Evolutionary conservation across 2,888 invertebrate genomes (phyloP).

Genomic region (Augochlorella aurata): DNA sequence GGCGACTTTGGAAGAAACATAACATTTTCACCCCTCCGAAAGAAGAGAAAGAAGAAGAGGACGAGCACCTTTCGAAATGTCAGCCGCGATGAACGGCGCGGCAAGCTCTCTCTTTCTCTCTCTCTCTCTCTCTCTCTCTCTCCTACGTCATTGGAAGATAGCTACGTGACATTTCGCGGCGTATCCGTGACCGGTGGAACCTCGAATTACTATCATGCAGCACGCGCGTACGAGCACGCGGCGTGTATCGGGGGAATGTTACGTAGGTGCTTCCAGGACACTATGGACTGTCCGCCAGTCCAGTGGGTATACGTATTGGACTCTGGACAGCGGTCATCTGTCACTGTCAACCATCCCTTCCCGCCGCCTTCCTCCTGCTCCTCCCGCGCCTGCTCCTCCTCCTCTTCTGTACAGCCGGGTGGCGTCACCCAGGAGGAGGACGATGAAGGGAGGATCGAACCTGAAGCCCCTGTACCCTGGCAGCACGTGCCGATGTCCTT

Average conservation of each 20-base stretch:
- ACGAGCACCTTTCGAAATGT: conserved; percentile 58
- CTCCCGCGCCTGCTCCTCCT: conserved; percentile 55
- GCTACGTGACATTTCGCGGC: conserved; percentile 73
- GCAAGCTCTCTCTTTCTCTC: too few relatives aligned
- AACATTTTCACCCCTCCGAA: conserved; percentile 52
- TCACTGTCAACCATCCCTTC: conserved; percentile 76
- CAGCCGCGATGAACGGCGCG: conserved; percentile 64
- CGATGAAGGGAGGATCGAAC: conserved; percentile 72
- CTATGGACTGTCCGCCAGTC: conserved; percentile 67
- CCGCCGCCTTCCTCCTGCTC: conserved; percentile 43
- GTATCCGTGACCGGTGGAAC: conserved; percentile 70
- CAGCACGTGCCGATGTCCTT: conserved; percentile 77
- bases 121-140: too few relatives aligned
- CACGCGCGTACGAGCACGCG: conserved; percentile 56
- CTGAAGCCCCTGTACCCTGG: conserved; percentile 64
- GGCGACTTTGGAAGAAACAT: conserved; percentile 53
- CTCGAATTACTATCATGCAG: conserved; percentile 70
- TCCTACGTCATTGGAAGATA: conserved; percentile 68
- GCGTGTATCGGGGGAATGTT: conserved; percentile 66
- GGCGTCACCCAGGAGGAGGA: conserved; percentile 67
- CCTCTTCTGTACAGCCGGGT: conserved; percentile 63
- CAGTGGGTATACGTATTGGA: conserved; percentile 71
- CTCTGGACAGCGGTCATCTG: conserved; percentile 78
- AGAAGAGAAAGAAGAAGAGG: background rate
- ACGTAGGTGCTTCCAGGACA: conserved; percentile 66